Evolutionary conservation across 2,797 vertebrate genomes (phyloP).

Genomic region (Triplophysa yarkandensis): DNA sequence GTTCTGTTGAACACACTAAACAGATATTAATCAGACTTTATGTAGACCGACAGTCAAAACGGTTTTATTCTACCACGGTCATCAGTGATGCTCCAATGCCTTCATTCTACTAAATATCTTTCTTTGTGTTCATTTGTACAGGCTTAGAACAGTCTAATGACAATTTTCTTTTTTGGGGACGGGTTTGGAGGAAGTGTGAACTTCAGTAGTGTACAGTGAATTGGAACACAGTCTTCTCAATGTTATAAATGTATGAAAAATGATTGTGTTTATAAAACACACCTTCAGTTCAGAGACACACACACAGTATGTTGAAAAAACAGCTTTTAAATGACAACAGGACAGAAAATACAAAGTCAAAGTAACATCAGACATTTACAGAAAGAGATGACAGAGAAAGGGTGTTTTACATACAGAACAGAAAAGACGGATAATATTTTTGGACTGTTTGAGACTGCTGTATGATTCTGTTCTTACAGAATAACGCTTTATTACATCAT

Average conservation of each 20-base stretch:
- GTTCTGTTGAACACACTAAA: too few relatives aligned
- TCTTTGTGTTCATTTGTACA: too few relatives aligned
- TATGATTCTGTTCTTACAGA: not conserved
- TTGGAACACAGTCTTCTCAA: not conserved
- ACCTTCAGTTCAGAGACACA: conserved; percentile 23
- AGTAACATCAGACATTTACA: conserved; percentile 31
- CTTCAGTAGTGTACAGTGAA: not conserved
- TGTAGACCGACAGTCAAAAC: too few relatives aligned
- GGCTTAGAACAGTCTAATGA: too few relatives aligned
- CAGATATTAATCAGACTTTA: too few relatives aligned
- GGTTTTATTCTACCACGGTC: too few relatives aligned
- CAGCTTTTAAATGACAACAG: conserved; percentile 59
- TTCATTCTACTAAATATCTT: too few relatives aligned
- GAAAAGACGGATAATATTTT: not conserved
- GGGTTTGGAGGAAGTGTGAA: too few relatives aligned
- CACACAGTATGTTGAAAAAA: conserved; percentile 48
- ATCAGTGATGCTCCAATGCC: too few relatives aligned
- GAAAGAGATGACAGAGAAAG: conserved; percentile 39
- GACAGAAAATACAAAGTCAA: conserved; percentile 54
- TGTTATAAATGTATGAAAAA: not conserved
- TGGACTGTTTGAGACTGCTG: conserved; percentile 16
- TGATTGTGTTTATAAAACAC: not conserved
- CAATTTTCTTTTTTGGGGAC: too few relatives aligned
- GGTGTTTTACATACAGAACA: conserved; percentile 36
- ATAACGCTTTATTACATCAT: not conserved